Base-by-base conservation (phyloP, 2,888 invertebrate species). In the Galerucella calmariensis region DNA sequence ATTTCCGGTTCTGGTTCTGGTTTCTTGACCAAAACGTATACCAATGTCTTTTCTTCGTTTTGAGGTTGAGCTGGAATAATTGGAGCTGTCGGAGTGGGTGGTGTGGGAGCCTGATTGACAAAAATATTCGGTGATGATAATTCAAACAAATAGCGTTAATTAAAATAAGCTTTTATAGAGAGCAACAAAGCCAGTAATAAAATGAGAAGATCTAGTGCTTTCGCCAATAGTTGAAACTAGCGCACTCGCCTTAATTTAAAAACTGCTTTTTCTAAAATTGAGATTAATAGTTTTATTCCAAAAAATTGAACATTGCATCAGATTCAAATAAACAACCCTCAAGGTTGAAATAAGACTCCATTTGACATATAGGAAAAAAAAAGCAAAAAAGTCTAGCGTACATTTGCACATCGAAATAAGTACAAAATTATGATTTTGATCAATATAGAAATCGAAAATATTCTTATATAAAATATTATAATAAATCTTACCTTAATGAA, bases 1-100 rank as follows among this genome's bases (percentile, higher is more conserved):
- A 95, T 90, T 74, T 94, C 94, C 68, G 94, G 94, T 82, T 93
- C 93, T 79, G 94, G 94, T 86, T 95, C 95, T 14, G 95, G 95
- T 86, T 95, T 95, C 92, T 95, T 95, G 76, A 95, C 95, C 87
- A 96, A 88, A 68, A 96, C 95, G 88, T 96, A 95, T 76, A 95
- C 95, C 79, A 95, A 90, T 9, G 95, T 95, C 90, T 96, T 96
- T 89, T 95, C 94, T 88, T 96, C 95, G 84, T 95, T 94, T 87
- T 94, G 95, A 41, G 94, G 94, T 81, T 95, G 94, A 69, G 93
- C 87, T 41, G 95, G 95, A 80, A 95, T 94, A 78, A 94, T 91
- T 79, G 95, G 95, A 0, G 93, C 94, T 78, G 93, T 92, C 75
- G 95, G 95, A 76, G 94, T 92, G 77, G 95, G 95, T 79, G 95